phyloP scores from a whole-genome alignment of 2,797 vertebrate genomes.

The Sus cebifrons region DNA sequence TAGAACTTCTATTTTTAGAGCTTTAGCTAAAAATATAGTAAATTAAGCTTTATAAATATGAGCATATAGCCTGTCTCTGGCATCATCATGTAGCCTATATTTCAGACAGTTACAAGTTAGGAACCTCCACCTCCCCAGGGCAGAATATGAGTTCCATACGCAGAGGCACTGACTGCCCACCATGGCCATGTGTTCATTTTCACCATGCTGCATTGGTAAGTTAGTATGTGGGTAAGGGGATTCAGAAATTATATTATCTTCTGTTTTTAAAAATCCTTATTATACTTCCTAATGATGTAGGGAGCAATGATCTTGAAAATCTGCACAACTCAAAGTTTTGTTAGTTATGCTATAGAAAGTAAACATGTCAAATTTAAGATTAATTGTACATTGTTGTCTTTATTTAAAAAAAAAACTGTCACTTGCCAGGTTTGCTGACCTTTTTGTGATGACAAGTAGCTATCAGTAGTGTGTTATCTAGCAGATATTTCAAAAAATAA shows the following conservation, averaged over 20 bases:
- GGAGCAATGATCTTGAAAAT: neutral
- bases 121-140: neutral
- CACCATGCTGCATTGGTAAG: neutral
- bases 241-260: neutral
- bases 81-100: neutral
- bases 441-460: conserved; percentile 50
- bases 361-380: conserved; percentile 27
- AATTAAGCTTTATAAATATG: neutral
- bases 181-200: neutral
- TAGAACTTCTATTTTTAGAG: conserved; percentile 35
- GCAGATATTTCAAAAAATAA: conserved; percentile 56
- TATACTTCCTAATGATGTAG: neutral
- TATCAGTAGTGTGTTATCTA: neutral
- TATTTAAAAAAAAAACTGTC: neutral
- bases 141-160: neutral
- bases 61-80: neutral
- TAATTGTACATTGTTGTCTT: neutral
- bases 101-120: neutral
- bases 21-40: conserved; percentile 40
- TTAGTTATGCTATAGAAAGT: neutral
- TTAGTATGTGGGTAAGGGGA: neutral
- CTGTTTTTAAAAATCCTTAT: neutral
- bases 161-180: rapidly evolving
- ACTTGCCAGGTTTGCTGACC: conserved; percentile 18
- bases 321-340: neutral